Base-by-base conservation (phyloP, 2,797 vertebrate genomes). In the Silurus lanzhouensis region DNA sequence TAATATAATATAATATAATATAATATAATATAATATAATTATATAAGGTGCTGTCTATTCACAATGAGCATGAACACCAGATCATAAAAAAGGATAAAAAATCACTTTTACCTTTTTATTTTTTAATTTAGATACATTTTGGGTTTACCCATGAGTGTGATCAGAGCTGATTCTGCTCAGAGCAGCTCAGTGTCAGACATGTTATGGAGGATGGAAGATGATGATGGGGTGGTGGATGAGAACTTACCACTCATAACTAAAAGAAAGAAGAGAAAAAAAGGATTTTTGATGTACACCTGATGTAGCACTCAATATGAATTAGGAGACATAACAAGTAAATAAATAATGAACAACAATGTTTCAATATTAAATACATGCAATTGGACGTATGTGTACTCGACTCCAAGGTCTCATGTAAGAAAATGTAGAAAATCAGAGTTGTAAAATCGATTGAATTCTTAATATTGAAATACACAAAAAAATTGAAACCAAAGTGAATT, bases 161-260 rank as follows among this genome's bases (percentile, higher is more conserved):
- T 94, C 93, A 93, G 90, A 94, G 93, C 94, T 93, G 93, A 38
- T 58, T 76, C 17, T 76, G 55, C 17, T 77, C 75, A 77, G 75
- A 60, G 48, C 48, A 75, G n/a, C 91, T 93, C 93, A 97, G 96
- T 95, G 95, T 96, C 95, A 95, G 95, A 96, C 91, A 95, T 93
- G 27, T 52, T 81, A 96, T 95, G 94, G 95, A 96, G 94, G 95
- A 96, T 97, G 95, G 95, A 95, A 96, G 83, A 88, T 93, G 90
- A 91, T 93, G 94, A 95, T 95, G 95, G 95, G 97, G 96, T 98
- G 97, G 96, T 93, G 95, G 97, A 96, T 96, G 97, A 98, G 95
- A 98, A 99, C 98, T 99, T 99, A 99, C 98, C 98, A 99, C 97
- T 98, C 93, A 96, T 91, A 95, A 99, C 98, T 99, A 96, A 95